These are phyloP conservation scores for Leptinotarsa haldemani DNA, from an alignment of 2,888 invertebrate species.

Conservation along the genomic window DNA sequence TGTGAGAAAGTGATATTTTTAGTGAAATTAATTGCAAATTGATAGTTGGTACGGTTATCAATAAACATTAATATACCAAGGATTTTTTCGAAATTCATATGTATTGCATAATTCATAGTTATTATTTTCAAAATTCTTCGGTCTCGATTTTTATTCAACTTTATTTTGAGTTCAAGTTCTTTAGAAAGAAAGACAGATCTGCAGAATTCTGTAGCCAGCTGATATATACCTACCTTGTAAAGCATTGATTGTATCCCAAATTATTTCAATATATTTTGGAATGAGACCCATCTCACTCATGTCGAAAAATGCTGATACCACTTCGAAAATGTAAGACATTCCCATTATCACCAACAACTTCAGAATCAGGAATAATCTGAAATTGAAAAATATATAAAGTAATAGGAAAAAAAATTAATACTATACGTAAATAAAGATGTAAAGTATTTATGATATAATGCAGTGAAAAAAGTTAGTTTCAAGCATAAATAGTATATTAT, in stretches of 20 bases:
- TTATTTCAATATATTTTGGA: slow-evolving; percentile 60
- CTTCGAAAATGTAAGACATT: slow-evolving; percentile 78
- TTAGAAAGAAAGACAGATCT: not conserved
- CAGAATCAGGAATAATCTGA: slow-evolving; percentile 76
- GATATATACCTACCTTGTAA: slow-evolving; percentile 70
- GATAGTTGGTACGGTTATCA: no score
- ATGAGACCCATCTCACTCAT: slow-evolving; percentile 66
- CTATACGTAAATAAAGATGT: not conserved
- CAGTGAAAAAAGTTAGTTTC: not conserved
- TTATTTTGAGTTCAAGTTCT: not conserved
- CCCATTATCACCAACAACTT: slow-evolving; percentile 86
- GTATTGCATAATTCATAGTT: no score
- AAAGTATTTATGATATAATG: not conserved
- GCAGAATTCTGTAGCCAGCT: not conserved
- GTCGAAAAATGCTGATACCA: slow-evolving; percentile 72
- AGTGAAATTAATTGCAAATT: no score
- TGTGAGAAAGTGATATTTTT: no score
- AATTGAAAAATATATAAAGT: slow-evolving; percentile 48
- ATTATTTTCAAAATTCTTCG: no score
- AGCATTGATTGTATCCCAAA: slow-evolving; percentile 76
- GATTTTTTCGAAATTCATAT: no score
- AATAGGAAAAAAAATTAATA: not conserved
- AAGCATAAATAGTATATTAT: no score
- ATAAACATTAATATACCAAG: no score
- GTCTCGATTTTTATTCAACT: no score